Conservation (phyloP, 2,797 vertebrate species). For the Notolepis coatsorum region DNA sequence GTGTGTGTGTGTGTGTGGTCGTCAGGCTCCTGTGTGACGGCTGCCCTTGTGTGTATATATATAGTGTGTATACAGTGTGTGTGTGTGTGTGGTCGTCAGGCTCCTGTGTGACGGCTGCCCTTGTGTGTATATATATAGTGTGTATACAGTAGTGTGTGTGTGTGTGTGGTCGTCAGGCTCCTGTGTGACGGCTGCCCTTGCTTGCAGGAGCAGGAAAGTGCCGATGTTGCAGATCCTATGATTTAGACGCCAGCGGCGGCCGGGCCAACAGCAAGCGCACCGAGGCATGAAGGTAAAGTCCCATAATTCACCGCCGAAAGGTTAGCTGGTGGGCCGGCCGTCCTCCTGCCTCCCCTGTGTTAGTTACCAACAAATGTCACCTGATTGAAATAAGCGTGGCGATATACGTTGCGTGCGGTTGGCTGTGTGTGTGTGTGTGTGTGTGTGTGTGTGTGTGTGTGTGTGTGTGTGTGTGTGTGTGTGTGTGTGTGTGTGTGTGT, state of each 20-base stretch:
- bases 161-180: conserved; percentile 64
- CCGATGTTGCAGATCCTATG: conserved; percentile 91
- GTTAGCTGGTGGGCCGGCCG: conserved; percentile 85
- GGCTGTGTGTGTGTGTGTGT: conserved; percentile 69
- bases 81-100: not conserved
- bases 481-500: conserved; percentile 58
- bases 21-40: too few relatives aligned
- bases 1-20: conserved; percentile 23
- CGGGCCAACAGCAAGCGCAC: conserved; percentile 85
- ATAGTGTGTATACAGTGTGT: not conserved
- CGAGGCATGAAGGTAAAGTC: conserved; percentile 97
- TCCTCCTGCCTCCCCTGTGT: conserved; percentile 82
- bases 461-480: conserved; percentile 3
- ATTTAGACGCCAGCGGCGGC: conserved; percentile 93
- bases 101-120: too few relatives aligned
- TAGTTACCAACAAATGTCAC: conserved; percentile 90
- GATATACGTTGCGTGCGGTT: conserved; percentile 57
- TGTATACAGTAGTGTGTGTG: not conserved
- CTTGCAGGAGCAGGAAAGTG: conserved; percentile 91
- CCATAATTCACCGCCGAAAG: conserved; percentile 96
- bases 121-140: not conserved
- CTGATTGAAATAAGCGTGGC: conserved; percentile 87
- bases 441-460: conserved; percentile 44
- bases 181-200: conserved; percentile 82
- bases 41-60: not conserved